Evolutionary conservation across 2,888 invertebrate genomes (phyloP).

Genomic region (Suillia variegata): DNA sequence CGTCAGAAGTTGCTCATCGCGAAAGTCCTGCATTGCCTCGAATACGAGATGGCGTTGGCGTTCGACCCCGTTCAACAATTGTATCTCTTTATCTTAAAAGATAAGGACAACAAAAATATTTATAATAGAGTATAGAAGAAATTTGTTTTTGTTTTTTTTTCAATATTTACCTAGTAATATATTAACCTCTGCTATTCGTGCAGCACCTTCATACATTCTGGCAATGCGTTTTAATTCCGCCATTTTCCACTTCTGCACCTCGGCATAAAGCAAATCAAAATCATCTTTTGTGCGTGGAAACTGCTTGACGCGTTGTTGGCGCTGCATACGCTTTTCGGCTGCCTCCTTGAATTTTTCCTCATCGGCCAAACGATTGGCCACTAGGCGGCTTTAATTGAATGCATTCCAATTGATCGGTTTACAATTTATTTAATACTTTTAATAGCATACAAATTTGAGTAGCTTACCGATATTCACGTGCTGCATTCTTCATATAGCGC

Average conservation of each 20-base stretch:
- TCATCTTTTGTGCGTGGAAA: slow-evolving; percentile 74
- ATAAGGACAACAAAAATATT: no score
- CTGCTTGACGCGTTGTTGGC: slow-evolving; percentile 70
- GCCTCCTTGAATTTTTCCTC: slow-evolving; percentile 44
- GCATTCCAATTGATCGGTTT: neutral
- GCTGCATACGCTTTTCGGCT: slow-evolving; percentile 59
- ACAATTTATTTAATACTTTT: no score
- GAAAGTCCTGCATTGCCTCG: slow-evolving; percentile 67
- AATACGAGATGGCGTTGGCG: slow-evolving; percentile 68
- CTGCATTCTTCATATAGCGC: slow-evolving; percentile 63
- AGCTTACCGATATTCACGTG: slow-evolving; percentile 62
- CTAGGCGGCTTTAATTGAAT: slow-evolving; percentile 58
- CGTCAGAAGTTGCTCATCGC: slow-evolving; percentile 69
- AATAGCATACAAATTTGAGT: neutral
- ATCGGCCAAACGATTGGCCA: slow-evolving; percentile 55
- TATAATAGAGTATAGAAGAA: no score
- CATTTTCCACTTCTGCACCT: slow-evolving; percentile 58
- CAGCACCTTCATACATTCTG: slow-evolving; percentile 69
- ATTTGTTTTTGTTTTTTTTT: no score
- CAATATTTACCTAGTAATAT: no score
- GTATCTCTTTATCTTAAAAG: slow-evolving; percentile 78
- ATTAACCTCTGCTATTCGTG: slow-evolving; percentile 73
- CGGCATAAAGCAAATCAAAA: slow-evolving; percentile 74
- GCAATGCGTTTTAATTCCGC: slow-evolving; percentile 69
- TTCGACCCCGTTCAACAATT: slow-evolving; percentile 66